These are phyloP conservation scores for Caenorhabditis macrosperma DNA, from an alignment of 2,888 invertebrate genomes.

Conservation along the genomic window DNA sequence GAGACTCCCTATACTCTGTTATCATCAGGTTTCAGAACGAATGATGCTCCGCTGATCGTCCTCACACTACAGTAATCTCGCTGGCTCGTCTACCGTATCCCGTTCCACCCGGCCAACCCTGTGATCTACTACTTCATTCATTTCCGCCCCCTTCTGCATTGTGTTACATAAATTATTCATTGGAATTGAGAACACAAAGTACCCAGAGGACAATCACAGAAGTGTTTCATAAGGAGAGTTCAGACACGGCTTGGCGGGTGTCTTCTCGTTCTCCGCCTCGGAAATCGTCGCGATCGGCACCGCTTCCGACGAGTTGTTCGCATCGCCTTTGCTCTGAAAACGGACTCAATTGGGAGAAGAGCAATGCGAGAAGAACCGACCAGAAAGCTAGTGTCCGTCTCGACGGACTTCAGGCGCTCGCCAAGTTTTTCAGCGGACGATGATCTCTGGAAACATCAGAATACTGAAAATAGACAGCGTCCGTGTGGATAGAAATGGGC, in stretches of 20 bases:
- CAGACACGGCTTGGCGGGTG: conserved; percentile 1
- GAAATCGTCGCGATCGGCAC: conserved; percentile 29
- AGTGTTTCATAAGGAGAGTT: conserved; percentile 51
- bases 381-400: conserved; percentile 55
- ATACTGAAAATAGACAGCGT: conserved; percentile 11
- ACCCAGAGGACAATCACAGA: conserved; percentile 32
- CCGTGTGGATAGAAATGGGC: too few relatives aligned
- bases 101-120: not conserved
- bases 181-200: not conserved
- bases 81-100: not conserved
- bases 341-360: not conserved
- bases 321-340: conserved; percentile 29
- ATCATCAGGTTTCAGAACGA: conserved; percentile 39
- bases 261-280: conserved; percentile 19
- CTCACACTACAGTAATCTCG: not conserved
- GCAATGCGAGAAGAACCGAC: not conserved
- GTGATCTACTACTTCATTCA: conserved; percentile 21
- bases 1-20: not conserved
- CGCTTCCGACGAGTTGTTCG: conserved; percentile 2
- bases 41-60: conserved; percentile 16
- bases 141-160: not conserved
- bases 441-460: conserved; percentile 47
- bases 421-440: conserved; percentile 41
- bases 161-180: not conserved
- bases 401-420: conserved; percentile 55